Conservation (phyloP, 2,797 vertebrate species). For the Melanotaenia parkinsoni region DNA sequence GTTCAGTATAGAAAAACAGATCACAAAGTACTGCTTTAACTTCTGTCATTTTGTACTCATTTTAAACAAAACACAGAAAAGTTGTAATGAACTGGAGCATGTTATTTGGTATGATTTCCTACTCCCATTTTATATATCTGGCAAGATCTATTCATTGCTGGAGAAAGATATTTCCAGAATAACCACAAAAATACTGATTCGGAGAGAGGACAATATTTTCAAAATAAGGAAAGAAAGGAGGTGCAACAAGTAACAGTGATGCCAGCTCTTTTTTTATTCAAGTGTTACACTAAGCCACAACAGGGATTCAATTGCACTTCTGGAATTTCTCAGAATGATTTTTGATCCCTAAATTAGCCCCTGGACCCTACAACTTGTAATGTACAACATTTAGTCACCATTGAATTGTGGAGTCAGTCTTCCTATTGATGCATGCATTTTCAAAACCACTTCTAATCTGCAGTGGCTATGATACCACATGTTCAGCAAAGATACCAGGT, state of each 20-base stretch:
- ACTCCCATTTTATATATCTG: no score
- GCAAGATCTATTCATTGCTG: no score
- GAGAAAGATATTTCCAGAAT: not conserved
- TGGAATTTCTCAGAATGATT: conserved; percentile 9
- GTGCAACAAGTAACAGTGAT: not conserved
- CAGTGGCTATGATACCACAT: not conserved
- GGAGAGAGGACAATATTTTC: conserved; percentile 11
- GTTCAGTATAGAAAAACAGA: no score
- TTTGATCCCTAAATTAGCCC: conserved; percentile 1
- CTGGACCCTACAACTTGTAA: not conserved
- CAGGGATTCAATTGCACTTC: conserved; percentile 19
- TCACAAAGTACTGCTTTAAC: no score
- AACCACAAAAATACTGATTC: conserved; percentile 6
- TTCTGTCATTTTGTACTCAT: no score
- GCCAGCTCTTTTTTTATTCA: not conserved
- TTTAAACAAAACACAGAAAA: no score
- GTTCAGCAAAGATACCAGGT: not conserved
- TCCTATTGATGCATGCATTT: not conserved
- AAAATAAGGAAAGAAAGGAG: conserved; percentile 15
- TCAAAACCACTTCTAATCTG: not conserved
- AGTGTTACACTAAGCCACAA: not conserved
- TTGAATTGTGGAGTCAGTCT: not conserved
- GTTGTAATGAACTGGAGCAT: no score
- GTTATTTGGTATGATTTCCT: no score
- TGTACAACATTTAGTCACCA: not conserved